phyloP scores from a whole-genome alignment of 2,888 invertebrate species.

The Caenorhabditis sulstoni region DNA sequence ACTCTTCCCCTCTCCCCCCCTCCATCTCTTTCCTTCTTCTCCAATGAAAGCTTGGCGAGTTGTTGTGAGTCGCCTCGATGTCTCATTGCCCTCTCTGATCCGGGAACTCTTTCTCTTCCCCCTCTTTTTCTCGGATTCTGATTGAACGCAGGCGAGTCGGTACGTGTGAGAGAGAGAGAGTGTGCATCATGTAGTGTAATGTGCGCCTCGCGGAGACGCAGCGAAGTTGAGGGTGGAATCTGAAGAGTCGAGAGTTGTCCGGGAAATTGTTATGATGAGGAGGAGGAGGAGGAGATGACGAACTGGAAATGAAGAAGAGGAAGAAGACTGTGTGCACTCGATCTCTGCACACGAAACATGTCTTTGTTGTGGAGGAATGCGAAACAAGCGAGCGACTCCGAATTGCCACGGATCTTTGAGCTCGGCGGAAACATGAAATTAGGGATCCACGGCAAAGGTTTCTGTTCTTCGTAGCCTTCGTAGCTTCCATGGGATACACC shows the following conservation, averaged over 20 bases:
- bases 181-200: slow-evolving; percentile 49
- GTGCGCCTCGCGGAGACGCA: slow-evolving; percentile 44
- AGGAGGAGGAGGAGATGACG: background rate
- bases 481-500: too few species aligned
- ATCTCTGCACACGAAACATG: slow-evolving; percentile 8
- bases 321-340: background rate
- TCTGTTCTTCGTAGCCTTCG: too few species aligned
- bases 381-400: too few species aligned
- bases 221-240: slow-evolving; percentile 49
- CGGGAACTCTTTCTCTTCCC: background rate
- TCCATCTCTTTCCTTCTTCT: slow-evolving; percentile 17
- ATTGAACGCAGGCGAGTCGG: slow-evolving; percentile 45
- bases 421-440: too few species aligned
- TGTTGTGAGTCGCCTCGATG: slow-evolving; percentile 36
- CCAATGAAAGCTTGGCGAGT: slow-evolving; percentile 20
- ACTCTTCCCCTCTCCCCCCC: background rate
- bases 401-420: too few species aligned
- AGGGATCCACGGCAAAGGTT: too few species aligned
- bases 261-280: slow-evolving; percentile 5
- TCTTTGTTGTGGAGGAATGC: too few species aligned
- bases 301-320: too few species aligned
- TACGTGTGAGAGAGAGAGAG: slow-evolving; percentile 19
- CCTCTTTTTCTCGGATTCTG: slow-evolving; percentile 18
- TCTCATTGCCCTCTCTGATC: slow-evolving; percentile 28
- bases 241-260: slow-evolving; percentile 13